These are phyloP conservation scores for Dascillus cervinus DNA, from an alignment of 2,888 invertebrate genomes.

Conservation along the genomic window DNA sequence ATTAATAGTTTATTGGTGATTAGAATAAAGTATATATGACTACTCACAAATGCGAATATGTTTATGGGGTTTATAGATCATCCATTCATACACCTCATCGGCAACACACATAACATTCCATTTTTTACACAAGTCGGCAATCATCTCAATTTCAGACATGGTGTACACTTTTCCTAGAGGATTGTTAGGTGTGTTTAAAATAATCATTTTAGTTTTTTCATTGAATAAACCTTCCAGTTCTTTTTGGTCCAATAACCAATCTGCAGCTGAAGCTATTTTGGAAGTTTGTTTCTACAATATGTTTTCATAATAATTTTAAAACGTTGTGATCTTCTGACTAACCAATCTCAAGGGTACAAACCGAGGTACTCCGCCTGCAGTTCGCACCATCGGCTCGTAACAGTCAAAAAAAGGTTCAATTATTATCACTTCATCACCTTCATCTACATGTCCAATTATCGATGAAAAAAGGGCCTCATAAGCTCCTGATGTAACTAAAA, in stretches of 20 bases:
- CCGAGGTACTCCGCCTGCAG: slow-evolving; percentile 78
- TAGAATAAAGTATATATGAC: not conserved
- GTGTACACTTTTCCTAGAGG: slow-evolving; percentile 90
- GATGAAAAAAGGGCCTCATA: slow-evolving; percentile 88
- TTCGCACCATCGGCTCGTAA: slow-evolving; percentile 88
- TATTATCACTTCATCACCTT: slow-evolving; percentile 87
- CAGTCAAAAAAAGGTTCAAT: slow-evolving; percentile 99
- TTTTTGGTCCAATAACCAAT: slow-evolving; percentile 81
- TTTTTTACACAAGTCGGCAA: slow-evolving; percentile 85
- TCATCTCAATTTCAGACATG: slow-evolving; percentile 58
- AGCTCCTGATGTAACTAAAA: slow-evolving; percentile 86
- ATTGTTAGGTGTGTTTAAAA: slow-evolving; percentile 97
- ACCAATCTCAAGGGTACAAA: slow-evolving; percentile 84
- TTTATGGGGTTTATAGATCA: slow-evolving; percentile 74
- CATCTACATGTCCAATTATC: slow-evolving; percentile 75
- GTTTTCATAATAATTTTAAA: too few relatives aligned
- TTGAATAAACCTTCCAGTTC: slow-evolving; percentile 78
- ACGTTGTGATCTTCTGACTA: too few relatives aligned
- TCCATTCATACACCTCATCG: slow-evolving; percentile 99
- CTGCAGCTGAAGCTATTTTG: slow-evolving; percentile 59
- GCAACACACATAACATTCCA: slow-evolving; percentile 87
- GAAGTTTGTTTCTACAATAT: slow-evolving; percentile 28
- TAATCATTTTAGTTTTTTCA: slow-evolving; percentile 84
- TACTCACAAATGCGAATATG: slow-evolving; percentile 82
- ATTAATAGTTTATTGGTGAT: not conserved